phyloP scores from a whole-genome alignment of 2,888 invertebrate genomes.

The Boloria euphrosyne region DNA sequence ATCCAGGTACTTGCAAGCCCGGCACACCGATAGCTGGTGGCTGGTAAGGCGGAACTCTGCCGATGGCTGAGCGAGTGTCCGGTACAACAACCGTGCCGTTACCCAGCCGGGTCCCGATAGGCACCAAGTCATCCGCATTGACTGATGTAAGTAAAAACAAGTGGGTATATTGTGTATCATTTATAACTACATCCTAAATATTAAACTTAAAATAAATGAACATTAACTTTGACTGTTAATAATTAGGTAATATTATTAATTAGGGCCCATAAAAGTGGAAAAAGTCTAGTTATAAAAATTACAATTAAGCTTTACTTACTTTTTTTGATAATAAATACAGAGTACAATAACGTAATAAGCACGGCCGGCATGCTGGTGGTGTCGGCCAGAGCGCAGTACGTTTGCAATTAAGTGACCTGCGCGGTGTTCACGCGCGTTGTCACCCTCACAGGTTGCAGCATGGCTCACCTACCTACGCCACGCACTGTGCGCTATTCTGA shows the following conservation, averaged over 20 bases:
- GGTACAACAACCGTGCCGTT: constrained; percentile 64
- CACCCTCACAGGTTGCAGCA: constrained; percentile 52
- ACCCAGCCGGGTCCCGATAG: constrained; percentile 46
- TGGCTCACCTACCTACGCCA: constrained; percentile 43
- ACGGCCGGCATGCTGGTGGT: constrained; percentile 57
- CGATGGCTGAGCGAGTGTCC: constrained; percentile 66
- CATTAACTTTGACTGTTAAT: no score
- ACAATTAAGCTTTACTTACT: no score
- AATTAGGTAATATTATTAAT: no score
- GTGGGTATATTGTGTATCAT: neutral
- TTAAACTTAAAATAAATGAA: no score
- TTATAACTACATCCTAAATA: neutral
- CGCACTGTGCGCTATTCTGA: constrained; percentile 14
- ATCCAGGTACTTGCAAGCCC: constrained; percentile 65
- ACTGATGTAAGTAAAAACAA: constrained; percentile 15
- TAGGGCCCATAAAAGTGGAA: no score
- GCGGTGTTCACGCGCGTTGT: constrained; percentile 50
- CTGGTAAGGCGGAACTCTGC: constrained; percentile 76
- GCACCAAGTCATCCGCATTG: constrained; percentile 32
- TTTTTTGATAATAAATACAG: no score
- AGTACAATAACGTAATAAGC: constrained; percentile 52
- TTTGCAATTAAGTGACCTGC: constrained; percentile 62
- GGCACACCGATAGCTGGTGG: constrained; percentile 75
- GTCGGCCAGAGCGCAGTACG: constrained; percentile 9
- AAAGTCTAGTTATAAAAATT: no score